Percentiles rank a stretch among this genome's conserved stretches.
These are phyloP conservation scores for Amazonetta brasiliensis DNA, from an alignment of 2,797 vertebrate species.

Conservation along the genomic window DNA sequence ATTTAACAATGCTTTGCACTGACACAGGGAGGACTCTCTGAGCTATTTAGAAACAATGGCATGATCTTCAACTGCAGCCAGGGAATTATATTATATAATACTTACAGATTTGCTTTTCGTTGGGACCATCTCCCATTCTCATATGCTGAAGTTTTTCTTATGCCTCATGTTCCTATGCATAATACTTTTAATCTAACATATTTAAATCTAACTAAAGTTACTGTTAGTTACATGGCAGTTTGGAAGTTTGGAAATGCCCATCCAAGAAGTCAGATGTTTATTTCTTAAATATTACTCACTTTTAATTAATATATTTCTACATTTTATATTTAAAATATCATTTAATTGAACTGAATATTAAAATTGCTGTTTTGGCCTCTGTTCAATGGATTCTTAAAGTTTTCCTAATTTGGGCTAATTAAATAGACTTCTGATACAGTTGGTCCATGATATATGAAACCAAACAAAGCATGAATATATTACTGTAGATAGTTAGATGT, in stretches of 20 bases:
- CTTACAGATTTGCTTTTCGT: neutral
- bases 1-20: constrained; percentile 38
- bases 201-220: neutral
- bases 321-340: neutral
- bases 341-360: neutral
- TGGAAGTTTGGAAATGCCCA: neutral
- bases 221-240: neutral
- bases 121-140: neutral
- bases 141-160: neutral
- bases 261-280: neutral
- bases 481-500: neutral
- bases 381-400: neutral
- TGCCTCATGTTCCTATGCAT: neutral
- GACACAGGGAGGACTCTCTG: neutral
- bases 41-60: constrained; percentile 39
- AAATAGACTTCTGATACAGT: neutral
- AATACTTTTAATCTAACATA: neutral
- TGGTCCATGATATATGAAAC: neutral
- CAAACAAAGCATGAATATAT: neutral
- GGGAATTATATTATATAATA: constrained; percentile 17
- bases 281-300: neutral
- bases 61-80: neutral
- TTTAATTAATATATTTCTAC: neutral
- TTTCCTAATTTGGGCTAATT: neutral
- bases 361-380: neutral